These are phyloP conservation scores for Phyllostomus discolor DNA, from an alignment of 2,113 vertebrate species.

Conservation along the genomic window DNA sequence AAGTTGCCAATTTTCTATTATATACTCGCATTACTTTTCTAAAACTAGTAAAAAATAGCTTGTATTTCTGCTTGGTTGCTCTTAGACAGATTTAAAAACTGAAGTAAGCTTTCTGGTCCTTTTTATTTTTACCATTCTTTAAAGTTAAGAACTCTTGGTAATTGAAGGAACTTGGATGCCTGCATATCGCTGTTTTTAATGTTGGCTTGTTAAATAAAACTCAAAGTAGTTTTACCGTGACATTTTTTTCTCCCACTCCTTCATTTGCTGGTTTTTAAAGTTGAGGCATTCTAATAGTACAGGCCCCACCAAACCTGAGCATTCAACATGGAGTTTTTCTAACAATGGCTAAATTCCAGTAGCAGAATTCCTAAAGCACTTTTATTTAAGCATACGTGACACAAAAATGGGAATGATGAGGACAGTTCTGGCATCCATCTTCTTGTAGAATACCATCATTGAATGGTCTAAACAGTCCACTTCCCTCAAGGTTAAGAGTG, in stretches of 20 bases:
- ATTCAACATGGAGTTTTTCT: constrained; percentile 29
- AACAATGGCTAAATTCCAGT: background rate
- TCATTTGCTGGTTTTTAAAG: background rate
- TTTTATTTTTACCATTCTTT: background rate
- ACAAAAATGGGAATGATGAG: background rate
- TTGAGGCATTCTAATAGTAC: background rate
- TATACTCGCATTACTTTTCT: constrained; percentile 45
- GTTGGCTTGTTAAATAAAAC: background rate
- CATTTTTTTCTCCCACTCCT: background rate
- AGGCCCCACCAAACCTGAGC: background rate
- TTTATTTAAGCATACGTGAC: background rate
- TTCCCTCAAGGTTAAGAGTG: background rate
- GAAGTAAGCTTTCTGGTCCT: background rate
- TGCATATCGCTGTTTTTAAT: background rate
- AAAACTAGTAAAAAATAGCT: constrained; percentile 48
- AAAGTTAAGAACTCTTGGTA: background rate
- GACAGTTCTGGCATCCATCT: no score
- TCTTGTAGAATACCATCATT: background rate
- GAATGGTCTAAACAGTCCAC: background rate
- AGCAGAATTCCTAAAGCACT: background rate
- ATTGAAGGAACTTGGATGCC: background rate
- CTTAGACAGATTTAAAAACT: background rate
- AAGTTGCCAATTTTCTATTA: constrained; percentile 56
- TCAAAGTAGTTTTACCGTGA: background rate
- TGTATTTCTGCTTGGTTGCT: background rate